Evolutionary conservation across 1,140 invertebrate species (phyloP).

Genomic region (Sitophilus oryzae): DNA sequence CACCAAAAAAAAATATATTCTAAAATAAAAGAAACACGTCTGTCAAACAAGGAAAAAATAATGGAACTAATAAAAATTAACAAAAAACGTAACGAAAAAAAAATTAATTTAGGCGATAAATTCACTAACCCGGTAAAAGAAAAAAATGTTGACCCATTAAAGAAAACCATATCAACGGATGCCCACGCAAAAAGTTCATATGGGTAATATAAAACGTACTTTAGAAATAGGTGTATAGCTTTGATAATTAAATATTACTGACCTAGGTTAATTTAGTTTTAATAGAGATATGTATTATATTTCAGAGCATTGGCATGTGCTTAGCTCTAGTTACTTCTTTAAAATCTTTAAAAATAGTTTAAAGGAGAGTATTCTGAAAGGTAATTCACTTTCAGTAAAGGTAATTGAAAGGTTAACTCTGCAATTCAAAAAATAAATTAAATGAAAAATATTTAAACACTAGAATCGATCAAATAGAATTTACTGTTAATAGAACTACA

Average conservation of each 20-base stretch:
- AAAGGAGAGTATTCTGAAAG: too few species aligned
- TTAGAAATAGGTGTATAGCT: constrained; percentile 5
- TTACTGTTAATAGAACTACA: too few species aligned
- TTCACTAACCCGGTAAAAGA: background rate
- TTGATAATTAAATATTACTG: constrained; percentile 1
- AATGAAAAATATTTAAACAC: too few species aligned
- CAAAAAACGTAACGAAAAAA: background rate
- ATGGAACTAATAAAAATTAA: background rate
- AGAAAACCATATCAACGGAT: background rate
- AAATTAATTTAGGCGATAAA: constrained; percentile 14
- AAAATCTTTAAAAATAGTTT: too few species aligned
- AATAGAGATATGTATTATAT: too few species aligned
- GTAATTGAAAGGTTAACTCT: too few species aligned
- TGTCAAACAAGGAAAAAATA: background rate
- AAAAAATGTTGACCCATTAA: background rate
- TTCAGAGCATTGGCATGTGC: too few species aligned
- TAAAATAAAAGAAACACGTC: background rate
- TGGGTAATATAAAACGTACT: constrained; percentile 7
- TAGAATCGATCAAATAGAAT: too few species aligned
- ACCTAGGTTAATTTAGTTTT: too few species aligned
- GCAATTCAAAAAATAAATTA: too few species aligned
- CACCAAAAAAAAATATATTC: background rate
- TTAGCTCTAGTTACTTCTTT: too few species aligned
- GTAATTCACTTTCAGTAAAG: too few species aligned
- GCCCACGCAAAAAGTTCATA: constrained; percentile 4